Conservation (phyloP, 2,797 vertebrate species). For the Octomys mimax region DNA sequence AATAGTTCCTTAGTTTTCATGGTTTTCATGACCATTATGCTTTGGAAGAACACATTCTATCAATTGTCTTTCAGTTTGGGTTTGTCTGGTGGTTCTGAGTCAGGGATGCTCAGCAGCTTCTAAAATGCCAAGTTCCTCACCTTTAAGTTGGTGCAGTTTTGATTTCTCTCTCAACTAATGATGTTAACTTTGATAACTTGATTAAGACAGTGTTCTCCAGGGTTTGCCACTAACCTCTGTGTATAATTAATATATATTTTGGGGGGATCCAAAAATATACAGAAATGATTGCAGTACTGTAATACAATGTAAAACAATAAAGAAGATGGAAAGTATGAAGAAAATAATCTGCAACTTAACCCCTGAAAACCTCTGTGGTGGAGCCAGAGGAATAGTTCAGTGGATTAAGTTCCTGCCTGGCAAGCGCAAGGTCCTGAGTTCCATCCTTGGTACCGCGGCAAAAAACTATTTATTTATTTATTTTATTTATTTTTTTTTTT, state of each 20-base stretch:
- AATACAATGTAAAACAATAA: background rate
- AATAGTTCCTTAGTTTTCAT: background rate
- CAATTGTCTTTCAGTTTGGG: background rate
- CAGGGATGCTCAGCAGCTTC: background rate
- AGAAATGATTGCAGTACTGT: background rate
- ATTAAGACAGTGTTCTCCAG: background rate
- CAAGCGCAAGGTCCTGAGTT: no score
- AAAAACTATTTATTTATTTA: no score
- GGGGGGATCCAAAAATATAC: background rate
- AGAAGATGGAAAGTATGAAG: background rate
- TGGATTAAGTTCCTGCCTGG: no score
- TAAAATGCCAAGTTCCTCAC: background rate
- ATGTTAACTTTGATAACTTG: background rate
- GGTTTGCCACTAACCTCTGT: background rate
- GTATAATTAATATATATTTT: background rate
- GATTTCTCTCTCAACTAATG: background rate
- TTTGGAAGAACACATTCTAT: background rate
- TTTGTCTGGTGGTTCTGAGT: background rate
- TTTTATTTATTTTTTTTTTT: no score
- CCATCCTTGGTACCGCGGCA: no score
- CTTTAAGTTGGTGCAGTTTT: background rate
- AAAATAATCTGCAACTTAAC: background rate
- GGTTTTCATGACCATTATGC: background rate
- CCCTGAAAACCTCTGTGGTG: background rate
- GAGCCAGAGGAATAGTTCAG: no score